Evolutionary conservation across 2,113 vertebrate genomes (phyloP).

Genomic region (Cynoglossus semilaevis): DNA sequence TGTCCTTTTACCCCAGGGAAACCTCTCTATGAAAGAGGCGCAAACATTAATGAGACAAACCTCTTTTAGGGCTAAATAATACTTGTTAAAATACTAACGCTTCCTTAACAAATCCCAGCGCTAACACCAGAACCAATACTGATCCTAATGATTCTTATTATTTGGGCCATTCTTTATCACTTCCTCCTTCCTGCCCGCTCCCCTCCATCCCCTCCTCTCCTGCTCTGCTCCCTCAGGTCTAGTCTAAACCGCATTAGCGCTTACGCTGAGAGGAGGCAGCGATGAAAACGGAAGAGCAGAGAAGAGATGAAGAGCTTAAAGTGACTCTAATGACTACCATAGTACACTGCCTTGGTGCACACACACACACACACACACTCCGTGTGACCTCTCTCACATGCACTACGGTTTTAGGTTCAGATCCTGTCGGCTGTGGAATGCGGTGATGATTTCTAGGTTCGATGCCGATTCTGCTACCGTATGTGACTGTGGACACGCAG

Average conservation of each 20-base stretch:
- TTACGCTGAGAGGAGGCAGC: constrained; percentile 25
- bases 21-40: constrained; percentile 26
- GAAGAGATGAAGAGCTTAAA: constrained; percentile 52
- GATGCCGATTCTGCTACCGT: too few relatives aligned
- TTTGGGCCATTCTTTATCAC: constrained; percentile 13
- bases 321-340: constrained; percentile 56
- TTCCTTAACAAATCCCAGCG: constrained; percentile 36
- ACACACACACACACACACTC: constrained; percentile 19
- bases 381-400: constrained; percentile 23
- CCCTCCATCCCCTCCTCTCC: constrained; percentile 1
- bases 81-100: constrained; percentile 40
- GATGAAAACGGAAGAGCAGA: constrained; percentile 29
- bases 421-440: not conserved
- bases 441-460: too few relatives aligned
- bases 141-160: constrained; percentile 22
- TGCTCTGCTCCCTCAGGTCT: constrained; percentile 46
- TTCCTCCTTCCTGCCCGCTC: constrained; percentile 5
- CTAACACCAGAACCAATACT: constrained; percentile 34
- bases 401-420: constrained; percentile 15
- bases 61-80: constrained; percentile 39
- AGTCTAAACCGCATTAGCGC: constrained; percentile 53
- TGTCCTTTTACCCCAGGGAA: constrained; percentile 39
- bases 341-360: constrained; percentile 26
- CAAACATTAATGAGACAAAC: constrained; percentile 56
- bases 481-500: too few relatives aligned